Evolutionary conservation across 2,113 vertebrate species (phyloP).

Genomic region (Pelodiscus sinensis): DNA sequence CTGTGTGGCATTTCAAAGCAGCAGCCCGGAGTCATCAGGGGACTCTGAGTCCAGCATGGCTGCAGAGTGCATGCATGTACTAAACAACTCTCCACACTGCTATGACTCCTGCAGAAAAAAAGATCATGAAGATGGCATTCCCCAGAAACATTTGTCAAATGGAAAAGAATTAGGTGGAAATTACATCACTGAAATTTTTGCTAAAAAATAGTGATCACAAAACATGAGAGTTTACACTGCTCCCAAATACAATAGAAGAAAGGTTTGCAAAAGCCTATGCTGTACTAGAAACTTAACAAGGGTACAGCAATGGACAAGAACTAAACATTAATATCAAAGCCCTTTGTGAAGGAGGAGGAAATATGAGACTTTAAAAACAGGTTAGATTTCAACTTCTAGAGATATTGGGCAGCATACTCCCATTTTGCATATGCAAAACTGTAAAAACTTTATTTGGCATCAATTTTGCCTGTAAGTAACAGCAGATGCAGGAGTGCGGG

Average conservation of each 20-base stretch:
- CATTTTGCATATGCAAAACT: neutral
- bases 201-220: neutral
- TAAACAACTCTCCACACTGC: neutral
- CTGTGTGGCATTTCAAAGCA: too few species aligned
- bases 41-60: neutral
- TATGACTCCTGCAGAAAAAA: neutral
- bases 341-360: neutral
- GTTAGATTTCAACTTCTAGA: neutral
- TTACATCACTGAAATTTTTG: neutral
- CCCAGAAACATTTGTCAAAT: neutral
- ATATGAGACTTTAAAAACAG: neutral
- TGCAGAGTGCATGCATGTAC: neutral
- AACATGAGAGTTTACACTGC: neutral
- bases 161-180: neutral
- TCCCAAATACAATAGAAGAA: neutral
- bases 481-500: constrained; percentile 1
- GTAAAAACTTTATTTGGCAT: neutral
- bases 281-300: neutral
- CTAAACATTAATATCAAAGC: neutral
- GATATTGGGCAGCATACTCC: neutral
- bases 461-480: neutral
- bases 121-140: neutral
- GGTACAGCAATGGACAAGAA: neutral
- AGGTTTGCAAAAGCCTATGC: neutral
- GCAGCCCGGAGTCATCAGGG: too few species aligned